Percentiles rank a stretch among this genome's conserved stretches.
These are phyloP conservation scores for Bimastos eiseni DNA, from an alignment of 2,888 invertebrate genomes.

Conservation along the genomic window DNA sequence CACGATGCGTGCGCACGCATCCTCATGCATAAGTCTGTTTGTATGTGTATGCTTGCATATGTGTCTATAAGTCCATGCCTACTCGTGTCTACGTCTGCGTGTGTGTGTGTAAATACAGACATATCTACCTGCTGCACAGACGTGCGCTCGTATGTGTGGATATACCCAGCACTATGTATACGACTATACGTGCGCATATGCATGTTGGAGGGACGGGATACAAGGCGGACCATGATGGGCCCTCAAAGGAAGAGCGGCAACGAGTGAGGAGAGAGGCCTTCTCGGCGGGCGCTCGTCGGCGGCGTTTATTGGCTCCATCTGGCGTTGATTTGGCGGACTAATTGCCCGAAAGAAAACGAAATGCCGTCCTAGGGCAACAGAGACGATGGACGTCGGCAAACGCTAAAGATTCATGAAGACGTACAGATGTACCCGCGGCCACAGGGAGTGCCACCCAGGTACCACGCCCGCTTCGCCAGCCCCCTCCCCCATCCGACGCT, in stretches of 20 bases:
- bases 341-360: constrained; percentile 22
- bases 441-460: background rate
- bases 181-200: no score
- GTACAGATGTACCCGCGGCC: background rate
- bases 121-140: background rate
- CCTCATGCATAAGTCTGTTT: no score
- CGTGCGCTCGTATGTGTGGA: background rate
- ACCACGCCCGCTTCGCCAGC: background rate
- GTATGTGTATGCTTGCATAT: no score
- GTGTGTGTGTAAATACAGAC: background rate
- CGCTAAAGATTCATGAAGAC: constrained; percentile 6
- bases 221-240: background rate
- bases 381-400: background rate
- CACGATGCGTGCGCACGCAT: no score
- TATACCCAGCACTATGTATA: no score
- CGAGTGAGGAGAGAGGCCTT: background rate
- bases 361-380: background rate
- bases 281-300: background rate
- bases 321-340: constrained; percentile 17
- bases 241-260: background rate
- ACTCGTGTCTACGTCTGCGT: background rate
- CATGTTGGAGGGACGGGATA: background rate
- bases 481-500: background rate
- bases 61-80: background rate
- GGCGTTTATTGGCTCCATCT: constrained; percentile 18